Base-by-base conservation (phyloP, 2,888 invertebrate species). In the Clostera curtula region DNA sequence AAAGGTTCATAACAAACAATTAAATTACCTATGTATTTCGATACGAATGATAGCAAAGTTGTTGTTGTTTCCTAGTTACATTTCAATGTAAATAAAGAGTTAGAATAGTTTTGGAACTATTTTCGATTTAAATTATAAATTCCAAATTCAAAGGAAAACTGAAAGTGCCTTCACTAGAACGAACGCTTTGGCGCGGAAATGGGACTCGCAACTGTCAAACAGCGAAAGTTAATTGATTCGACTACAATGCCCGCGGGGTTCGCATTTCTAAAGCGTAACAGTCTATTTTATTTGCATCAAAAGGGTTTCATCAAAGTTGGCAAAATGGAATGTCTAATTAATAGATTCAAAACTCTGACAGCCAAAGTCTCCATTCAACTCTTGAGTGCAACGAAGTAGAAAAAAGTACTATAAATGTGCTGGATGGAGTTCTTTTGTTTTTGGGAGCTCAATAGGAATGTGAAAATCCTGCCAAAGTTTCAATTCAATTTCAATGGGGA, bases 221-320 rank as follows among this genome's bases (percentile, higher is more conserved):
- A 52, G 46, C 43, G 38, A 56, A 61, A 61, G 62, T 57, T 59
- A 62, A 60, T 59, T 62, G 60, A 57, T 57, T 50, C 43, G 42
- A 46, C 25, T 37, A 58, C 52, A 61, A 61, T 55, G 42, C 49
- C 29, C 33, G 27, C 29, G 29, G 40, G 36, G 40, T 27, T 43
- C 40, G 31, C 43, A 37, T 40, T 34, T 44, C 34, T 31, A 44
- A 53, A 49, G 47, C 48, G 54, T 50, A 48, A 54, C 47, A 48
- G 49, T 44, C 51, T 50, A 47, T 53, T 60, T 56, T 60, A 58
- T 60, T 62, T 55, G 52, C 47, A 43, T 49, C 49, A 54, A 59
- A 54, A 48, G 49, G 44, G 47, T 53, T 45, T 43, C 46, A 41
- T 46, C 43, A 36, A 52, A 61, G 49, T 57, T 58, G 45, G 50